These are phyloP conservation scores for Larimichthys crocea DNA, from an alignment of 2,113 vertebrate species.

Conservation along the genomic window DNA sequence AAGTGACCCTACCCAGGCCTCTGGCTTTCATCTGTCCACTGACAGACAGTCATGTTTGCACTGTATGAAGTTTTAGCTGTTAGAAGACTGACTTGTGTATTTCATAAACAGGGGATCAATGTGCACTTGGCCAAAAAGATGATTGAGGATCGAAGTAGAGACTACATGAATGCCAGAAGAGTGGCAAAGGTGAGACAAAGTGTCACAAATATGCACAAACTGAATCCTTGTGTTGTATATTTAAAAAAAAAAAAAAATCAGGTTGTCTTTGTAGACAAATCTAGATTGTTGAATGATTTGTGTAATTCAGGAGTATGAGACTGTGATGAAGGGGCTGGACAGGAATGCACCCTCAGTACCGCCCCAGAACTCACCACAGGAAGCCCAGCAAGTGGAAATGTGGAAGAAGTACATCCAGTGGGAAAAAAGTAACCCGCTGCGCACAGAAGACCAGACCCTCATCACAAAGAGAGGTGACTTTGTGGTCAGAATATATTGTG, in stretches of 20 bases:
- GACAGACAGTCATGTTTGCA: not conserved
- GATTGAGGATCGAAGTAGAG: conserved; percentile 99
- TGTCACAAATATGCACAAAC: not conserved
- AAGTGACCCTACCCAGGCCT: conserved; percentile 52
- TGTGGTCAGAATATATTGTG: not conserved
- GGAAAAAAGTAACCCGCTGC: conserved; percentile 98
- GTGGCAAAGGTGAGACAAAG: conserved; percentile 92
- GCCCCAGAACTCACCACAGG: conserved; percentile 97
- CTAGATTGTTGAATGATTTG: conserved; percentile 54
- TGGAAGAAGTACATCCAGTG: conserved; percentile 99
- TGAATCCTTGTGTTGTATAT: not conserved
- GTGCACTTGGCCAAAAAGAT: conserved; percentile 99
- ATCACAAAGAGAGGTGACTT: conserved; percentile 98
- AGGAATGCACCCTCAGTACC: conserved; percentile 98
- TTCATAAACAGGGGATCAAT: conserved; percentile 91
- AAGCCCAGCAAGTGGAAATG: conserved; percentile 99
- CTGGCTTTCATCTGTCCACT: not conserved
- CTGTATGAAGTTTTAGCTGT: not conserved
- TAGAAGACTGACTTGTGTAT: conserved; percentile 2
- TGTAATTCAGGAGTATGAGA: conserved; percentile 95
- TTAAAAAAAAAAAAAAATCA: no score
- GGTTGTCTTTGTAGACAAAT: conserved; percentile 12
- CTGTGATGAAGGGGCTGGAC: conserved; percentile 98
- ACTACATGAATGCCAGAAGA: conserved; percentile 98
- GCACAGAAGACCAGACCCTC: conserved; percentile 98